A percentile compares a stretch with the other conserved stretches of the same genome.
phyloP scores from a whole-genome alignment of 53 echinoderm and acorn worm species.

The Paelopatides confundens region DNA sequence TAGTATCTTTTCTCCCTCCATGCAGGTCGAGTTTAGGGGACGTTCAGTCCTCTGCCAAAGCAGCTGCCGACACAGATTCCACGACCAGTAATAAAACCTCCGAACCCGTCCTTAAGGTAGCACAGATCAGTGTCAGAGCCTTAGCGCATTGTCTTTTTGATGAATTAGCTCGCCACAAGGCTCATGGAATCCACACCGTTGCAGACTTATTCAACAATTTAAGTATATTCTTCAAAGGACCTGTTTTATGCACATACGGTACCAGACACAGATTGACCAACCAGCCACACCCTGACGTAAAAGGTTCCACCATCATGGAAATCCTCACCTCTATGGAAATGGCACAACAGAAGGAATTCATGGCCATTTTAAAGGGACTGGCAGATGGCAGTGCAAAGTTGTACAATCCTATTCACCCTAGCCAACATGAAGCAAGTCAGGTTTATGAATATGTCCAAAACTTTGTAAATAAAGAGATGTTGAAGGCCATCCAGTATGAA shows the following conservation, averaged over 20 bases:
- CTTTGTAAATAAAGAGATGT: constrained; percentile 41
- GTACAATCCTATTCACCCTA: constrained; percentile 70
- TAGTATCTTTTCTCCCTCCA: constrained; percentile 14
- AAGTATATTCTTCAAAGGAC: constrained; percentile 87
- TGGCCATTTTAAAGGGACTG: constrained; percentile 70
- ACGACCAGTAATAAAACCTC: not conserved
- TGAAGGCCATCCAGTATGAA: not conserved
- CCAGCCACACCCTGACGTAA: constrained; percentile 68
- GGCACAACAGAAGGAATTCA: constrained; percentile 74
- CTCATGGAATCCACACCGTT: constrained; percentile 60
- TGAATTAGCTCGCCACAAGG: constrained; percentile 80
- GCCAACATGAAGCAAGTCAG: constrained; percentile 63
- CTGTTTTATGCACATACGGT: constrained; percentile 82
- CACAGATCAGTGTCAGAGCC: constrained; percentile 82
- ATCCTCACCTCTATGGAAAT: constrained; percentile 66
- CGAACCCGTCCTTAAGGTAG: not conserved
- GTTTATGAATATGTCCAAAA: constrained; percentile 61
- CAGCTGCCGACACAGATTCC: not conserved
- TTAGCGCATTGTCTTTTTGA: constrained; percentile 84
- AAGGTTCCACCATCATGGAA: constrained; percentile 69
- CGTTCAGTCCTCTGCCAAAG: not conserved
- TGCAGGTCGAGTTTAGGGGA: constrained; percentile 12
- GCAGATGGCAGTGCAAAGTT: constrained; percentile 62
- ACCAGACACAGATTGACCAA: constrained; percentile 70
- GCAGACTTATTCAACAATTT: constrained; percentile 69